Conservation (phyloP, 2,113 vertebrate species). For the Peromyscus californicus region DNA sequence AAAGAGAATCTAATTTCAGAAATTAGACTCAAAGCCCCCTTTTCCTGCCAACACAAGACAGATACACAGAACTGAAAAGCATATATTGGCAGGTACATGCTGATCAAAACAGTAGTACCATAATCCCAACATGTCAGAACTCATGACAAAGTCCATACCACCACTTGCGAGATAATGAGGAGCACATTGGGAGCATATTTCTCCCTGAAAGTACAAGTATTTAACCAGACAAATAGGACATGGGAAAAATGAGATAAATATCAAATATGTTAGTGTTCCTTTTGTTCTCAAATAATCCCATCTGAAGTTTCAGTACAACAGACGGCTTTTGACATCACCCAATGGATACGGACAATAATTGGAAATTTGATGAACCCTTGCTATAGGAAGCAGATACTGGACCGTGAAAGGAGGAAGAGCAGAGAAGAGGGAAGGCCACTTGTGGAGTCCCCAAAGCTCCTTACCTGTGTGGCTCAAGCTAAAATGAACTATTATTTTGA, state of each 20-base stretch:
- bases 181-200: not conserved
- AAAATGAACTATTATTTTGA: not conserved
- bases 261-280: not conserved
- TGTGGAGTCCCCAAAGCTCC: not conserved
- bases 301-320: not conserved
- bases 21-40: not conserved
- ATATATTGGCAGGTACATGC: not conserved
- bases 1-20: not conserved
- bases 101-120: not conserved
- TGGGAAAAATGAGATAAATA: not conserved
- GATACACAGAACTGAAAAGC: not conserved
- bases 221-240: not conserved
- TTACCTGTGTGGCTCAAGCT: too few relatives aligned
- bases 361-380: not conserved
- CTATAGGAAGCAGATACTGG: not conserved
- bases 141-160: not conserved
- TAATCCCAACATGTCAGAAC: not conserved
- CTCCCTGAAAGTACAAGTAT: not conserved
- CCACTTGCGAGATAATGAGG: not conserved
- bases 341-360: not conserved
- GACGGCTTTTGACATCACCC: not conserved
- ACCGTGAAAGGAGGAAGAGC: not conserved
- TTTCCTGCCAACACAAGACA: not conserved
- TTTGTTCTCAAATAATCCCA: not conserved
- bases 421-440: not conserved